Evolutionary conservation across 2,797 vertebrate species (phyloP), one percentile per base, ranked within the genome.

Genomic region (Trachops cirrhosus): DNA sequence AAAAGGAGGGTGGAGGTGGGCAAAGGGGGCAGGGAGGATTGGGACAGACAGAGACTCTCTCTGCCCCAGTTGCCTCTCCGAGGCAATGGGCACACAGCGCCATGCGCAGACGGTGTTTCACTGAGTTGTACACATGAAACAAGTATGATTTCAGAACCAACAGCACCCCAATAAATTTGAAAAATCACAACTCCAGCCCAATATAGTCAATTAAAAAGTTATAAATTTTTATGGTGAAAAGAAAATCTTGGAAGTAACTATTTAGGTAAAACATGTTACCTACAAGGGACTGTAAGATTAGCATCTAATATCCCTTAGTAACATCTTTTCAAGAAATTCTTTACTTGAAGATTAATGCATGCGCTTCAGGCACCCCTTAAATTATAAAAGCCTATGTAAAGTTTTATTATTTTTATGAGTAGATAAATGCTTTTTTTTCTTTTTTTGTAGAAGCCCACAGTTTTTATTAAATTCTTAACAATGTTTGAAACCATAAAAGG

Each of bases 381-480:
- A 67, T 68, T 70, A 52, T 64, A 77, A 74, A 92, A 93, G 18
- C 6, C 21, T 32, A 46, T 21, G n/a, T 39, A 80, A 95, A 88
- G 67, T 57, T 71, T 24, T 87, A 37, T 18, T 84, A 32, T 44
- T 7, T 57, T 73, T 80, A 75, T 77, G 9, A 59, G 68, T 12
- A 70, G 39, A 83, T 32, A 19, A 83, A 62, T 41, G 9, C 29
- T 74, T 59, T 59, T 59, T 62, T 32, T 62, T 88, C 44, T 93
- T 91, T 70, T 64, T 68, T 16, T 54, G 12, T 74, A 84, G 48
- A 71, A 37, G 7, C 14, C 19, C 3, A 44, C 6, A 34, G 2
- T 67, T 91, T 78, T 93, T 19, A 37, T 5, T 64, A 82, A 94
- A 89, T 78, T 91, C 84, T 83, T 83, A 91, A 77, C 78, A 70